Conservation (phyloP, 1,140 invertebrate genomes). For the Zophobas morio region DNA sequence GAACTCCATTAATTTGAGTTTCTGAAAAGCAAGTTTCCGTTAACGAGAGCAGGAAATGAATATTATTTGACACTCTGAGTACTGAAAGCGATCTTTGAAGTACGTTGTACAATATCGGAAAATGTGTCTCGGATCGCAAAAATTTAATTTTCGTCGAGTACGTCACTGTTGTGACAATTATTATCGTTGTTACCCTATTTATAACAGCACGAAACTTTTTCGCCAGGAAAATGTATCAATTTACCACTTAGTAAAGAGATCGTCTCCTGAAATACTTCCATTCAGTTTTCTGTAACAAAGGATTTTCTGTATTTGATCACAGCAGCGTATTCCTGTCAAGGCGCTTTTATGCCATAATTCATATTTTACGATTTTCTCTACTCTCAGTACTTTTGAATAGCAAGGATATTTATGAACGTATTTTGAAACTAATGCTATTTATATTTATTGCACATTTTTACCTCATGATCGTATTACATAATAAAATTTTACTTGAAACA, state of each 20-base stretch:
- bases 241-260: constrained; percentile 15
- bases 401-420: too few species aligned
- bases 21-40: constrained; percentile 46
- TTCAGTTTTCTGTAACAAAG: constrained; percentile 37
- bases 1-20: constrained; percentile 50
- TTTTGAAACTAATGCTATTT: too few species aligned
- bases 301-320: constrained; percentile 32
- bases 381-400: neutral
- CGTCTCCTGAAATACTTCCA: constrained; percentile 23
- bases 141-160: neutral
- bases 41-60: constrained; percentile 40
- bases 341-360: constrained; percentile 29
- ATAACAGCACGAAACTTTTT: neutral
- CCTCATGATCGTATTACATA: too few species aligned
- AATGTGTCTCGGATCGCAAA: neutral
- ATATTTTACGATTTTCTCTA: constrained; percentile 30
- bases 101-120: constrained; percentile 9
- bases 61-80: constrained; percentile 41
- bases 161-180: too few species aligned
- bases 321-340: constrained; percentile 8
- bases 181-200: neutral
- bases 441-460: too few species aligned
- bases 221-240: constrained; percentile 33
- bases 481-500: too few species aligned
- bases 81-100: constrained; percentile 41